These are phyloP conservation scores for Gortyna flavago DNA, from an alignment of 2,888 invertebrate genomes.

Conservation along the genomic window DNA sequence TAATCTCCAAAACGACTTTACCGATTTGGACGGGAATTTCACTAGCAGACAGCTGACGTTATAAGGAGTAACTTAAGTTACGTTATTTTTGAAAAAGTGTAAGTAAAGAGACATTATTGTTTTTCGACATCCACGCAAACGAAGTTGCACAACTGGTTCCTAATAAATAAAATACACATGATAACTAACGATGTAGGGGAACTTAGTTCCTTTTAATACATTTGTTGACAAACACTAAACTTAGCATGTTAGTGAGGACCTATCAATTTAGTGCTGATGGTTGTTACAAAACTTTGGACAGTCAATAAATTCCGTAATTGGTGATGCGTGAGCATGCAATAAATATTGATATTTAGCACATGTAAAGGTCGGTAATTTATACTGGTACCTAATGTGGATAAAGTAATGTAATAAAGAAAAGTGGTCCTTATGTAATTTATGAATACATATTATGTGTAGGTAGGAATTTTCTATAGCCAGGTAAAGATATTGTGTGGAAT, in stretches of 20 bases:
- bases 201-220: neutral
- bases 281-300: constrained; percentile 22
- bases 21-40: too few species aligned
- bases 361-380: constrained; percentile 1
- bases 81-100: too few species aligned
- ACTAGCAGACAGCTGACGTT: too few species aligned
- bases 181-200: neutral
- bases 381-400: neutral
- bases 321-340: constrained; percentile 8
- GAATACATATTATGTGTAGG: neutral
- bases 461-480: neutral
- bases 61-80: too few species aligned
- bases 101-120: too few species aligned
- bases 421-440: neutral
- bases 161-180: neutral
- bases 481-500: neutral
- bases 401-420: neutral
- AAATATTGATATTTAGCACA: constrained; percentile 28
- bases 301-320: constrained; percentile 21
- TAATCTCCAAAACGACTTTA: too few species aligned
- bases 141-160: neutral
- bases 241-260: constrained; percentile 7
- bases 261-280: constrained; percentile 16
- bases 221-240: constrained; percentile 24
- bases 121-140: too few species aligned